Conservation (phyloP, 2,113 vertebrate genomes). For the Microcebus murinus region DNA sequence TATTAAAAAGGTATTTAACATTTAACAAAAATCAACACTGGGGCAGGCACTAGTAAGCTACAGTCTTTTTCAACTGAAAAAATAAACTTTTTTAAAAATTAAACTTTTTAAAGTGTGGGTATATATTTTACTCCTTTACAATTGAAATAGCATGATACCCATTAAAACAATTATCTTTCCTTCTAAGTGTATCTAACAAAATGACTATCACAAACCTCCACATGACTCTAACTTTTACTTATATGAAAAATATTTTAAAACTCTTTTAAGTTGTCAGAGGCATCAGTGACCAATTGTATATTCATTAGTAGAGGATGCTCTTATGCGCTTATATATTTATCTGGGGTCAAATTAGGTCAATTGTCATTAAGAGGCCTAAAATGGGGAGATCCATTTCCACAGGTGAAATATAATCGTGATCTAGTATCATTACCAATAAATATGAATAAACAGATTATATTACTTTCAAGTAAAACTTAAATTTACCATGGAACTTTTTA, state of each 20-base stretch:
- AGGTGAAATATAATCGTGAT: neutral
- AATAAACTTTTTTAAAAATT: too few species aligned
- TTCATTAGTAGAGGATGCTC: neutral
- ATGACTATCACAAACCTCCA: neutral
- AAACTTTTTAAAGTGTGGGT: neutral
- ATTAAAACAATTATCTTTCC: slow-evolving; percentile 41
- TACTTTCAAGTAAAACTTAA: slow-evolving; percentile 35
- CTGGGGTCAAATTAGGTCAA: neutral
- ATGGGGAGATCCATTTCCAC: neutral
- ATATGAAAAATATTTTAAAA: slow-evolving; percentile 20
- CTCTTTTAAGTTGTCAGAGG: neutral
- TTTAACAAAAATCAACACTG: neutral
- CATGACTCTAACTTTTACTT: neutral
- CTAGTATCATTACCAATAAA: neutral
- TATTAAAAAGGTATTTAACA: slow-evolving; percentile 18
- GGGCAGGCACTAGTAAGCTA: neutral
- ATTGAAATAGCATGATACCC: neutral
- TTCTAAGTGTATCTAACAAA: neutral
- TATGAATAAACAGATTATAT: neutral
- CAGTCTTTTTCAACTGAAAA: neutral
- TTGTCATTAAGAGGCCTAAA: neutral
- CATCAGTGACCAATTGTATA: neutral
- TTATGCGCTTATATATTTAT: neutral
- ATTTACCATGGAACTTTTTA: neutral
- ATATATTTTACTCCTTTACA: neutral